Evolutionary conservation across 1,140 invertebrate genomes (phyloP), one percentile per base, ranked within the genome.

Genomic region (Ceratina calcarata): DNA sequence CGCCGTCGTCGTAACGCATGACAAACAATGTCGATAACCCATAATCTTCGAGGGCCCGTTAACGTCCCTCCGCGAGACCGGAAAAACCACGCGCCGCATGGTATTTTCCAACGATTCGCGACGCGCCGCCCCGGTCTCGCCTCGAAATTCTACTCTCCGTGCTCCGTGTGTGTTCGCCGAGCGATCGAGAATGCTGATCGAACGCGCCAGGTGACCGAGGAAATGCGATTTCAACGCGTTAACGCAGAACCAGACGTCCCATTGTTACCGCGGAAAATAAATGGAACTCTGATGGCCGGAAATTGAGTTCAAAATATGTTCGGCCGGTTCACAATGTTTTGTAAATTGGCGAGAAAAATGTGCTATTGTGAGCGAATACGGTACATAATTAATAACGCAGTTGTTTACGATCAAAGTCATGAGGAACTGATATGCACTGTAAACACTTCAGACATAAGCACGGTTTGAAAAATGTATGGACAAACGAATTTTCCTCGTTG

Each of bases 1-100:
- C 37, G 37, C 45, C 62, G 62, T 57, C 69, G 75, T 70, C 75
- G 75, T 37, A 77, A 77, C 66, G 75, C 75, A 51, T 61, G 75
- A 77, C 75, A 77, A 77, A 70, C 75, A 70, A 61, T 77, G 45
- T 49, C 75, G 66, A 77, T 77, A 77, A 70, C 66, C 75, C 65
- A 61, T 77, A 77, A 77, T 77, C 66, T 70, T 70, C 74, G 22
- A 13, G 20, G 66, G 37, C 55, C n/a, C 57, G 66, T 70, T 69
- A 61, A 51, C 75, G 57, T 70, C 75, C 37, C 66, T 70, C 57
- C 55, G 45, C 15, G 61, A 18, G 65, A 45, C 15, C 45, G 66
- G 75, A 18, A 69, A 77, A 77, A 68, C 64, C 61, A 67, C 32
- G 37, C 20, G 51, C 16, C 24, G 67, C 49, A 49, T 70, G 27